These are phyloP conservation scores for Drosophila subobscura DNA, from an alignment of 1,140 invertebrate species.

Conservation along the genomic window DNA sequence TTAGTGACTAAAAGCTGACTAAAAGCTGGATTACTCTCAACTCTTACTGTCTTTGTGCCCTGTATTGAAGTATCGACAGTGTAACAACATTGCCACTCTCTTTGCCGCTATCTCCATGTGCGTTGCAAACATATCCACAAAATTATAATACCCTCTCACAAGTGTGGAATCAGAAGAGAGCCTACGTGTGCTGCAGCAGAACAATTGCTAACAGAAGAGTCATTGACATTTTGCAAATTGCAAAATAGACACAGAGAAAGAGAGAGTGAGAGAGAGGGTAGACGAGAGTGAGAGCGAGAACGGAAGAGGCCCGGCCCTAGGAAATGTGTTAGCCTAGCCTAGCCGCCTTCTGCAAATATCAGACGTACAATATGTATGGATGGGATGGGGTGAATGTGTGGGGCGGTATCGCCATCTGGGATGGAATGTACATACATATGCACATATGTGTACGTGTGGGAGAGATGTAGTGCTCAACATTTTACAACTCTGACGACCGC, in stretches of 20 bases:
- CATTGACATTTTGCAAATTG: conserved; percentile 73
- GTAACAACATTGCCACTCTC: too few species aligned
- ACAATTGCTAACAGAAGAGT: conserved; percentile 51
- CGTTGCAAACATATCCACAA: too few species aligned
- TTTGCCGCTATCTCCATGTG: too few species aligned
- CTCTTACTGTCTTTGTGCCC: too few species aligned
- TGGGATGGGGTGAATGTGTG: too few species aligned
- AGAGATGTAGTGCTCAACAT: not conserved
- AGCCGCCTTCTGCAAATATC: conserved; percentile 49
- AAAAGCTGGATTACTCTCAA: too few species aligned
- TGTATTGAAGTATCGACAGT: too few species aligned
- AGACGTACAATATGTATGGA: too few species aligned
- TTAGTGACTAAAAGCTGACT: too few species aligned
- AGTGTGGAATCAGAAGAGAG: too few species aligned
- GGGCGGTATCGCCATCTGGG: conserved; percentile 2
- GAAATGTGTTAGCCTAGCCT: conserved; percentile 28
- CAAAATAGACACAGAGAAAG: conserved; percentile 14
- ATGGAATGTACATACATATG: not conserved
- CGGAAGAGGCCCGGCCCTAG: conserved; percentile 5
- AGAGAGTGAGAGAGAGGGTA: conserved; percentile 13
- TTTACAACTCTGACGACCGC: conserved; percentile 15
- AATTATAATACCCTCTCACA: too few species aligned
- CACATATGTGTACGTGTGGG: conserved; percentile 3
- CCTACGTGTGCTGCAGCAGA: conserved; percentile 24
- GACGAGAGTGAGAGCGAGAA: conserved; percentile 12